Evolutionary conservation across 1,140 invertebrate species (phyloP), one percentile per base, ranked within the genome.

Genomic region (Pollicipes pollicipes): DNA sequence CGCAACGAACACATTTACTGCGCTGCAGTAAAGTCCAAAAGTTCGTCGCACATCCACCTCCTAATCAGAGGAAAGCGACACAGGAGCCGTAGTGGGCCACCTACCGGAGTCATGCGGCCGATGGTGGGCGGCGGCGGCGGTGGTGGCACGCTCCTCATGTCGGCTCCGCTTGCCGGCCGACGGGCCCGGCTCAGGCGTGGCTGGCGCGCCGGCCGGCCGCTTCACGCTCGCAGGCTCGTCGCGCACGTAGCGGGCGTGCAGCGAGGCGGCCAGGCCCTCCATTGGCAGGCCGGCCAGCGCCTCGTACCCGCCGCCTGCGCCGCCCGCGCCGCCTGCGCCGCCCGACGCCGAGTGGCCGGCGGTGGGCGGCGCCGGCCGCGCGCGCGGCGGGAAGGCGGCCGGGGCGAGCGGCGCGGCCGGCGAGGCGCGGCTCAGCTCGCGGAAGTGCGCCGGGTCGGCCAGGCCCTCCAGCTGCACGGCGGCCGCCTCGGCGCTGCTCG

Each of bases 191-290:
- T 35, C 35, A 6, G 35, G 35, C 6, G 35, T 35, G 17, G 6
- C 17, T 6, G 35, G 35, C 6, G 35, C 35, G 35, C 35, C 35
- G 35, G 35, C 35, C 35, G 35, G 35, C 35, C 35, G 35, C 35
- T 80, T 73, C 82, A 83, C 73, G 35, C 35, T 17, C 6, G 6
- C 17, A 6, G 35, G 35, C 35, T 35, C 35, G 35, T 35, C 35
- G 6, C 82, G 82, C n/a, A 90, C 79, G 74, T 90, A 88, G 75
- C 89, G 83, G 66, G 88, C 88, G 76, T 90, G 89, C 68, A 91
- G 78, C 35, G 88, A 89, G 58, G 89, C 90, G n/a, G 90, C 90
- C 63, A 92, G 77, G 30, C 90, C 89, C 84, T 84, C 81, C 29
- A 84, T 71, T 71, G 27, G 30, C 71, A 29, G 69, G 35, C 68